Base-by-base conservation (phyloP, 1,140 invertebrate genomes). In the Prorops nasuta region DNA sequence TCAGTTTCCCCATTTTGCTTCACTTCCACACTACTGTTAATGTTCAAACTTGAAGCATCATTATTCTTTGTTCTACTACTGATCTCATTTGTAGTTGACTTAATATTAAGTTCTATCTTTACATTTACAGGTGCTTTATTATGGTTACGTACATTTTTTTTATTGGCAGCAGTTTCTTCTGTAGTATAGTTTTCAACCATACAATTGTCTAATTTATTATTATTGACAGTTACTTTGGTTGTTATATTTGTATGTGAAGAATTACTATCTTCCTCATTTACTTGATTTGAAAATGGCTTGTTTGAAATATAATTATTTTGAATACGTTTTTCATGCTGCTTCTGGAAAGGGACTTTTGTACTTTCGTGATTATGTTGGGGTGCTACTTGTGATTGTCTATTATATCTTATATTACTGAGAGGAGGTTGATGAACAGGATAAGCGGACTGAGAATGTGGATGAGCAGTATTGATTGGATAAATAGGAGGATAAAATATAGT, bases 1-100 rank as follows among this genome's bases (percentile, higher is more conserved):
- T 64, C 54, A 3, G 58, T 54, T 38, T 71, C 61, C 4, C 63
- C 61, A 43, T 68, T 71, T 36, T 71, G 69, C 16, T 70, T 70
- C 9, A 67, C 59, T 49, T 71, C 62, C 17, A 71, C 62, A 21
- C 58, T 67, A 47, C 60, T 68, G 35, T 64, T 64, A 52, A 65
- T 67, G 52, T 63, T 70, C 18, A 71, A 54, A 36, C 43, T 55
- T 19, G 64, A 50, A 21, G 63, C 50, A 22, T 56, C 54, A 35
- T 54, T 64, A 8, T 63, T 68, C 6, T 71, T 67, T n/a, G 49
- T 53, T 8, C 56, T 51, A 24, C 61, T 63, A 17, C 54, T 65
- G 39, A 58, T 66, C 15, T 65, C 58, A 38, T 58, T 66, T 20
- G 58, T 54, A 3, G 51, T 64, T 3, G 63, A 63, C 6, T 63